Base-by-base conservation (phyloP, 2,888 invertebrate genomes). In the Rhingia campestris region DNA sequence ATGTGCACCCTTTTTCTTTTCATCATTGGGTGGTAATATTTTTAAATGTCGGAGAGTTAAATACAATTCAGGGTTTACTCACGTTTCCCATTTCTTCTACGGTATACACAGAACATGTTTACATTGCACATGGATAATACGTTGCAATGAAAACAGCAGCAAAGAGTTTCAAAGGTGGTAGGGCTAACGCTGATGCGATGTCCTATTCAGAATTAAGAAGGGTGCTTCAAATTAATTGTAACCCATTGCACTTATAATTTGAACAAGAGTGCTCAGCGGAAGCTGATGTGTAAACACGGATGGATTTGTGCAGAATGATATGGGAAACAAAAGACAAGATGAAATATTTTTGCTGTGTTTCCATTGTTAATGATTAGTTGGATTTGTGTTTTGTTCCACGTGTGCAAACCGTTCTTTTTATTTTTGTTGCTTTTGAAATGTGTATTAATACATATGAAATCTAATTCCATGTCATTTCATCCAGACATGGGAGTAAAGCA, bases 241-340 rank as follows among this genome's bases (percentile, higher is more conserved):
- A 84, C 84, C 80, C 84, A 84, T 84, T 79, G 80, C 84, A 80
- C 80, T 84, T 84, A 84, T 80, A 80, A 84, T 84, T 84, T 66
- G 61, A 45, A 84, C 73, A 66, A 84, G 84, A 84, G 80, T 49
- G 35, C 80, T 74, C 70, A 80, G 79, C 73, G 64, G 74, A 84
- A 74, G 84, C 84, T 74, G 79, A 84, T 80, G 47, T 70, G 74
- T 80, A 80, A 80, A 80, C 80, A 84, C 43, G 69, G 54, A 64
- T 70, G 69, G 54, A 64, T 70, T 70, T 70, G 43, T 41, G 14
- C 47, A 56, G 37, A 47, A 56, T 54, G 32, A 63, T 22, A 56
- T 39, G 9, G 58, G 69, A 67, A 76, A 72, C 56, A 73, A 73
- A 43, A 10, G 30, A 7, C 9, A 12, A 12, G 72, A 45, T 47